These are phyloP conservation scores for Beroe forskalii DNA, from an alignment of 37 sponge, comb jelly and placozoan genomes.

Conservation along the genomic window DNA sequence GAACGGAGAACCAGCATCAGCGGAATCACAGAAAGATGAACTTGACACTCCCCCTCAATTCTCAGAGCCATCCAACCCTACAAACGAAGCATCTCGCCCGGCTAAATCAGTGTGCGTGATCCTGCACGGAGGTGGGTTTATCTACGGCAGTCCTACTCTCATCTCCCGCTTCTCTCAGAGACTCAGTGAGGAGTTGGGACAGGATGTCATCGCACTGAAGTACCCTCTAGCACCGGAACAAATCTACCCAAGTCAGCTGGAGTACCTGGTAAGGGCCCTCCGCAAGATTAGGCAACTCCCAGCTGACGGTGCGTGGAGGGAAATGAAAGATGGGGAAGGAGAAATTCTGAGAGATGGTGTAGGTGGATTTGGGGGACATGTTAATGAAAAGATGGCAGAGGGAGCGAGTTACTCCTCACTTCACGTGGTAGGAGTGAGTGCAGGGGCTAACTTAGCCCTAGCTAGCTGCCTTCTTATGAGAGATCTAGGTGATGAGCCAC, in stretches of 20 bases:
- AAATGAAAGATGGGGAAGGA: no score
- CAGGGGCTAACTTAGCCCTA: conserved; percentile 50
- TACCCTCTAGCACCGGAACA: conserved; percentile 57
- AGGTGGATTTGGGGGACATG: not conserved
- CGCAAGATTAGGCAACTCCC: not conserved
- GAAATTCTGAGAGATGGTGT: no score
- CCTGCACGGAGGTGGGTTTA: conserved; percentile 56
- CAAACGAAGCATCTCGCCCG: no score
- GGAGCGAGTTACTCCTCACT: not conserved
- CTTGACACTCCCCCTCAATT: no score
- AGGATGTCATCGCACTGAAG: conserved; percentile 36
- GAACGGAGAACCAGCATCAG: no score
- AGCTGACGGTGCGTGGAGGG: no score
- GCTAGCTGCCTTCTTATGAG: not conserved
- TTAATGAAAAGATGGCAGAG: not conserved
- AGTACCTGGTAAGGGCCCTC: not conserved
- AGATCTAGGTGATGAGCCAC: not conserved
- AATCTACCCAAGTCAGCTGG: not conserved
- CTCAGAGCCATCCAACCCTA: no score
- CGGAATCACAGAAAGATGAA: no score
- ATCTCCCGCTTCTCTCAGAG: not conserved
- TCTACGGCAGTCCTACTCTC: conserved; percentile 20
- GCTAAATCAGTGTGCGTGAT: not conserved
- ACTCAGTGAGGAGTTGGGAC: not conserved
- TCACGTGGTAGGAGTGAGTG: conserved; percentile 47